These are phyloP conservation scores for Scatophagus argus DNA, from an alignment of 2,113 vertebrate genomes.

Conservation along the genomic window DNA sequence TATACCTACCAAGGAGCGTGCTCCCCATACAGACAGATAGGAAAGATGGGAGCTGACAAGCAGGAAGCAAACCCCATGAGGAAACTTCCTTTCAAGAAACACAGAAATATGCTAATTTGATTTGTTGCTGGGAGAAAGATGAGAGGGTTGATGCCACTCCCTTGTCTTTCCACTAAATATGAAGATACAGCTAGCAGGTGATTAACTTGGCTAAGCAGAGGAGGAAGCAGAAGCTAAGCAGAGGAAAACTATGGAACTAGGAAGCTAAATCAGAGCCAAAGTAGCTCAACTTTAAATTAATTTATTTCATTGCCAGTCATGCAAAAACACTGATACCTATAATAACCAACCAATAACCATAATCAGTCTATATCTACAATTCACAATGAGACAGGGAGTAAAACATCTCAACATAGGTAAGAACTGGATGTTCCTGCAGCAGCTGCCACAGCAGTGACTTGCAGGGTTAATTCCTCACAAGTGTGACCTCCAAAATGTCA, in stretches of 20 bases:
- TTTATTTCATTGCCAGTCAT: too few species aligned
- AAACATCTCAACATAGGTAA: background rate
- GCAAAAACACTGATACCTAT: too few species aligned
- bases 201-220: background rate
- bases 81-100: background rate
- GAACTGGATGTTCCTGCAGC: background rate
- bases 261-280: too few species aligned
- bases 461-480: background rate
- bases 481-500: background rate
- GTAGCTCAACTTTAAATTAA: too few species aligned
- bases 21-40: background rate
- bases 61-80: background rate
- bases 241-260: too few species aligned
- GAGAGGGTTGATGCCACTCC: background rate
- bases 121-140: background rate
- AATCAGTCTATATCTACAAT: too few species aligned
- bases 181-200: background rate
- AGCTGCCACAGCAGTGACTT: background rate
- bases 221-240: background rate
- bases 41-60: background rate
- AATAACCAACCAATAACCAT: too few species aligned
- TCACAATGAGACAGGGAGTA: constrained; percentile 11
- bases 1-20: background rate
- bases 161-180: background rate
- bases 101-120: background rate